Evolutionary conservation across 2,888 invertebrate genomes (phyloP), one percentile per base, ranked within the genome.

Genomic region (Keiferia lycopersicella): DNA sequence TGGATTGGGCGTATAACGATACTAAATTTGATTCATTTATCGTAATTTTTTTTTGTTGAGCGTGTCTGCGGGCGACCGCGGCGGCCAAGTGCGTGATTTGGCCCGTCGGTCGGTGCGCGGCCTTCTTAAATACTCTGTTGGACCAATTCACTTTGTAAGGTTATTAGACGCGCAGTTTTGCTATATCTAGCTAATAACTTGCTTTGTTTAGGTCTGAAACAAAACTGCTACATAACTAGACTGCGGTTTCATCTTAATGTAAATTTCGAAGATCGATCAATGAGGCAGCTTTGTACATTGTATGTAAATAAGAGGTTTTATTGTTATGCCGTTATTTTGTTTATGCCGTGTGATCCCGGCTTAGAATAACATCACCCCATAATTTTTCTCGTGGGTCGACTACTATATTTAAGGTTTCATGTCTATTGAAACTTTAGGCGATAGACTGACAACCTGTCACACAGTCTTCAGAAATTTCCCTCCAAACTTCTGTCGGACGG

Each of bases 81-180:
- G 79, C 77, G 77, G 84, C 79, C 68, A 71, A 79, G 73, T 71
- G 71, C 72, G 80, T 80, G 78, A 78, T 86, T 87, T 91, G 84
- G 80, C 79, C 84, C 80, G 80, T 76, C 76, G 73, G 73, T 77
- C 74, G 71, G 67, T 71, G 78, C 68, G 85, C 72, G 78, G 80
- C 87, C 84, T 87, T 88, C 89, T 90, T 91, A 90, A 88, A 91
- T 90, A 91, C 84, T 48, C 61, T 26, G 48, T 64, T 71, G 76
- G 72, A 71, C 80, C 89, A 88, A 80, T 86, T 84, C 83, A 81
- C 84, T 84, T 80, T 70, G 77, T 86, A 88, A 90, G 88, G 91
- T 88, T 88, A 81, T 60, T 34, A 61, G 64, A 51, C 51, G 62
- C 64, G 64, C 65, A 61, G 65, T 50, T 67, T 68, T 60, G 67